Evolutionary conservation across 2,888 invertebrate genomes (phyloP).

Genomic region (Limulus polyphemus): DNA sequence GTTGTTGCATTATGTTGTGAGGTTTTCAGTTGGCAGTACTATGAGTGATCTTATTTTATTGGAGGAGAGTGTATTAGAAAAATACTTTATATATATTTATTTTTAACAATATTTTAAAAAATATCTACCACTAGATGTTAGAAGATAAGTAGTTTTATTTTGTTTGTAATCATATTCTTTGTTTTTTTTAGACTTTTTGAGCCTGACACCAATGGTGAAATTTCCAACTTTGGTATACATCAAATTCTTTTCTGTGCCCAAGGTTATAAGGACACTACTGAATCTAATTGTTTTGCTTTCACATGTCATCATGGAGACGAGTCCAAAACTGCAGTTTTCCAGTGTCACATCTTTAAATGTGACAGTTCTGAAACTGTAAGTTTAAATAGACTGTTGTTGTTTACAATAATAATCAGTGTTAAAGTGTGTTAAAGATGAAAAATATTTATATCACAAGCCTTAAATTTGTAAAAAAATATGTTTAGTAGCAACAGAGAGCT

Average conservation of each 20-base stretch:
- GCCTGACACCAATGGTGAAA: constrained; percentile 7
- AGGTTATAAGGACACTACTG: constrained; percentile 64
- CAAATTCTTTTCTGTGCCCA: constrained; percentile 88
- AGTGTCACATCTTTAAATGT: constrained; percentile 95
- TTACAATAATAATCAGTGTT: constrained; percentile 19
- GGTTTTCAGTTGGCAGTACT: no score
- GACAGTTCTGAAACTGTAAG: constrained; percentile 80
- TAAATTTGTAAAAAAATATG: not conserved
- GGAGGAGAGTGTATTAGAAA: no score
- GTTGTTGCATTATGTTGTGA: no score
- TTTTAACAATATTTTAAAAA: no score
- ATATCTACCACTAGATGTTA: no score
- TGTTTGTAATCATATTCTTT: no score
- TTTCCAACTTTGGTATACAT: constrained; percentile 60
- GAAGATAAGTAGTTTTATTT: no score
- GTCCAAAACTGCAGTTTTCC: constrained; percentile 73
- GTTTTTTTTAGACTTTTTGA: not conserved
- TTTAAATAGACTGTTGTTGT: no score
- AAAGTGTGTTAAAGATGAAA: constrained; percentile 1
- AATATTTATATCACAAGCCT: not conserved
- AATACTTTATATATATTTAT: no score
- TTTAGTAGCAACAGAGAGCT: no score
- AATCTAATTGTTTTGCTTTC: constrained; percentile 92
- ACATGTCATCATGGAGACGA: constrained; percentile 68
- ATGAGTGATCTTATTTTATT: no score